Conservation (phyloP, 53 echinoderm and acorn worm species). For the Astropecten irregularis region DNA sequence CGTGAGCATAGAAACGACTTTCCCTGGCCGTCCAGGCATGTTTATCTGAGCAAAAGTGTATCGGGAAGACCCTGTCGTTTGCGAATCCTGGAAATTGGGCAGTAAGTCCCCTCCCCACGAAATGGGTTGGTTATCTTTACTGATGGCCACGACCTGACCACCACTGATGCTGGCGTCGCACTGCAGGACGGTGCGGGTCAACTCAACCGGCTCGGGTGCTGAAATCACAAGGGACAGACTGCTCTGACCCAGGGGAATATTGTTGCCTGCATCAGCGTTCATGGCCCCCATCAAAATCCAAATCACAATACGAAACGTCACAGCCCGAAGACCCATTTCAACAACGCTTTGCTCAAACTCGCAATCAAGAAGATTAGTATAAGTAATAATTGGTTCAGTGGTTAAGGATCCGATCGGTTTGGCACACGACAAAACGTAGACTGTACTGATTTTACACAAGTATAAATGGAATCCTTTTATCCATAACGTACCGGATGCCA, state of each 20-base stretch:
- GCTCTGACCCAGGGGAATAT: neutral
- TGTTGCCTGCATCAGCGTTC: neutral
- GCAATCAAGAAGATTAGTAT: no score
- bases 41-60: no score
- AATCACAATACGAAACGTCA: no score
- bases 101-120: neutral
- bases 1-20: neutral
- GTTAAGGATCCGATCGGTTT: no score
- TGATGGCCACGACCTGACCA: constrained; percentile 3
- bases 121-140: constrained; percentile 1
- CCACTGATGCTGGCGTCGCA: neutral
- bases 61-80: neutral
- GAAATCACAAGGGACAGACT: neutral
- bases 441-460: no score
- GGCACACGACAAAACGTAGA: no score
- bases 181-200: neutral
- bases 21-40: neutral
- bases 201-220: neutral
- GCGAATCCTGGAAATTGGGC: neutral
- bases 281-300: neutral
- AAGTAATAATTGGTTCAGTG: no score
- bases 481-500: no score
- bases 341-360: no score
- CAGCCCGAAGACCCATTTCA: no score
- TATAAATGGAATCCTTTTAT: no score